Base-by-base conservation (phyloP, 2,113 vertebrate species). In the Choloepus hoffmanni region DNA sequence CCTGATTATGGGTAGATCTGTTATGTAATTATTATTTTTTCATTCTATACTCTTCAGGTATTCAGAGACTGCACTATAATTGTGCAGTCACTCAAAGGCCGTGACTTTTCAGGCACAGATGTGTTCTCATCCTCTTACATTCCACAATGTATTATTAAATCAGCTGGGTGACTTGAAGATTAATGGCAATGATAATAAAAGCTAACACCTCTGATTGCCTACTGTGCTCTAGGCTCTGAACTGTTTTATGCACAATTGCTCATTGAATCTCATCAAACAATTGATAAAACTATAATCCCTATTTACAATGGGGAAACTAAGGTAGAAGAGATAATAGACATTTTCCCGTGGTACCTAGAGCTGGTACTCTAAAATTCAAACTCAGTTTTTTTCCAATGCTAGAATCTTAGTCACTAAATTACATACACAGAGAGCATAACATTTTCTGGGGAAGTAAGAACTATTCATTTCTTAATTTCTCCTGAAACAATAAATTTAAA, bases 321-420 rank as follows among this genome's bases (percentile, higher is more conserved):
- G 83, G 12, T 11, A 72, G 70, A 68, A 40, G 3, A 60, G 14
- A 36, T 65, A 11, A 23, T 53, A 58, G 18, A 26, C 21, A 43
- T 86, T 95, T 86, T 7, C 28, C 7, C 3, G 24, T 76, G 16
- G 0, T 84, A 58, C 50, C 53, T 72, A 50, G 8, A 96, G n/a
- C 67, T 68, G n/a, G 8, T 50, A 85, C 9, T 19, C 23, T 65
- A 58, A 94, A 86, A 84, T 92, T 93, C 58, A 96, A 95, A 55
- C 18, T 89, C 33, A 33, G 33, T 2, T 24, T 40, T 81, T 62
- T 13, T 14, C 30, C 53, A 65, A 58, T 0, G 43, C 14, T 50
- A 62, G 48, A 73, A 48, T 73, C 5, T 63, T 83, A 81, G n/a
- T 88, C n/a, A 68, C 48, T 89, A 85, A 76, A 21, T 74, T 60